Base-by-base conservation (phyloP, 1,140 invertebrate genomes). In the Meteorus sp. region DNA sequence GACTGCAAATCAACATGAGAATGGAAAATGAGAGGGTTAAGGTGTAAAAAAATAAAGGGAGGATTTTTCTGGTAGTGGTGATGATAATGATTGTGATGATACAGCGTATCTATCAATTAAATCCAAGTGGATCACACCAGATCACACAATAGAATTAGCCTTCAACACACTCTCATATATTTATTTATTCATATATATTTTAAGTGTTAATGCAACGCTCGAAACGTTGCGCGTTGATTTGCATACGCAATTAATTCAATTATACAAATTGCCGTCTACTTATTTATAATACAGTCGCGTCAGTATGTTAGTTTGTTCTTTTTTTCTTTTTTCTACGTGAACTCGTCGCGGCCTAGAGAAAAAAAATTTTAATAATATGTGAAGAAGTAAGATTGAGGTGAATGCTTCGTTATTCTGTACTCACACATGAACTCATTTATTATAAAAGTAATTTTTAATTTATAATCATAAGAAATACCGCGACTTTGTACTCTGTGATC, bases 121-220 rank as follows among this genome's bases (percentile, higher is more conserved):
- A 65, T n/a, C 55, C 45, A 69, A 72, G 70, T 70, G 70, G 70
- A 70, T 70, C 25, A 31, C 23, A 4, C 45, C 13, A 48, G 45
- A 48, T 11, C 17, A 53, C 67, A 72, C 70, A 72, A 72, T 68
- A 69, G 70, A 72, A 72, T 72, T 69, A 66, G 50, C 55, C 62
- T 56, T 27, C 39, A 31, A 39, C 44, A 37, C 13, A 52, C 53
- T 56, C 58, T 55, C 52, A 48, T 45, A 48, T 48, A 17, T 23
- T 29, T 31, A 52, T 55, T 58, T n/a, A n/a, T n/a, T n/a, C n/a
- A n/a, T n/a, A n/a, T n/a, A n/a, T n/a, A n/a, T n/a, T n/a, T n/a
- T n/a, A n/a, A n/a, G n/a, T n/a, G n/a, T n/a, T n/a, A n/a, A 45
- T 20, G n/a, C 20, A 22, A 20, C 19, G 23, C 22, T 45, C 43